Base-by-base conservation (phyloP, 2,797 vertebrate genomes). In the Saguinus oedipus region DNA sequence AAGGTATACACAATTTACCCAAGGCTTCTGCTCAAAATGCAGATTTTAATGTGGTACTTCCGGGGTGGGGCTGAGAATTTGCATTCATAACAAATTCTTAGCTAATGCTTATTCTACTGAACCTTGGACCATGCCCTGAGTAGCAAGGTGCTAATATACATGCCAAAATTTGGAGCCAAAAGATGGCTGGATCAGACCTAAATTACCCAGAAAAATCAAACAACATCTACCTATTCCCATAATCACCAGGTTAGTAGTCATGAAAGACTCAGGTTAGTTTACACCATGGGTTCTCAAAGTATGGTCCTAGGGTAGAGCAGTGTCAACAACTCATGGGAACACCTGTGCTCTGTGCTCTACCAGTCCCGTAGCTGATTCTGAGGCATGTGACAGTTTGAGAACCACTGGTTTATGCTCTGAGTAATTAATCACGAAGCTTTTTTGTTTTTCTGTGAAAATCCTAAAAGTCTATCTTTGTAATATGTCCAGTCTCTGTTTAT, bases 171-270 rank as follows among this genome's bases (percentile, higher is more conserved):
- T 15, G 24, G 24, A 87, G 59, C 39, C 44, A 42, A 72, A 76
- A n/a, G 44, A 14, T 46, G 87, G 57, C 78, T 10, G 3, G 26
- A 15, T 64, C n/a, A 92, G 94, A 80, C 44, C 4, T 84, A 95
- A 96, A 93, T 61, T 53, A 50, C 5, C 27, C 33, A 79, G 70
- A 76, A 87, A 96, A 94, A 20, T 55, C 15, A 84, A 61, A 80
- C 53, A 80, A 46, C 22, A 30, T 83, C 5, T 50, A 59, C 20
- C 14, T 55, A 89, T n/a, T n/a, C 20, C 44, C 64, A 33, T 42
- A 81, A 82, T 42, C 30, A 75, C 33, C 33, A 57, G n/a, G 4
- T 39, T 42, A 72, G 39, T 33, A 91, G 68, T 36, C 14, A 19
- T 39, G 26, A 74, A 11, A 72, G 44, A 59, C 36, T 80, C 53